phyloP scores from a whole-genome alignment of 1,140 invertebrate species.

The Drosophila bocki region DNA sequence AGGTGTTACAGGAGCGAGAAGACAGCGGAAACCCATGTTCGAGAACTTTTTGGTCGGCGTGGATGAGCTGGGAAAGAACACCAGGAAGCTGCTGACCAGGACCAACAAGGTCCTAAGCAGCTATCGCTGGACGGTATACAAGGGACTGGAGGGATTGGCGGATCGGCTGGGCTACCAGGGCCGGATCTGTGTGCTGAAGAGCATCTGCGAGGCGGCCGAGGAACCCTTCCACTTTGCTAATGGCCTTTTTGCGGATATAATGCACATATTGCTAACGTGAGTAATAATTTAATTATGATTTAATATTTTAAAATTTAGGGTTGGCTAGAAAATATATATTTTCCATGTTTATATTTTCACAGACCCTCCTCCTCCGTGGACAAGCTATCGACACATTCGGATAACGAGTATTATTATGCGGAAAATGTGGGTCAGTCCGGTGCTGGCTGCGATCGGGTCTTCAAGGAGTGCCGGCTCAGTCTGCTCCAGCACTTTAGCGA shows the following conservation, averaged over 20 bases:
- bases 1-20: constrained; percentile 52
- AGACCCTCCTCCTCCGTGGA: constrained; percentile 89
- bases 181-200: constrained; percentile 89
- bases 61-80: constrained; percentile 70
- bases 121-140: constrained; percentile 80
- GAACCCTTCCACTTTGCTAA: constrained; percentile 88
- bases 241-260: constrained; percentile 89
- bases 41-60: constrained; percentile 71
- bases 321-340: too few relatives aligned
- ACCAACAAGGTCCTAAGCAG: constrained; percentile 71
- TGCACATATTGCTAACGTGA: constrained; percentile 90
- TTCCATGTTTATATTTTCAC: too few relatives aligned
- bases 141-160: constrained; percentile 72
- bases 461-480: constrained; percentile 87
- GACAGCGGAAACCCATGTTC: constrained; percentile 61
- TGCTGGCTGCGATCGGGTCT: constrained; percentile 87
- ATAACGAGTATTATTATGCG: constrained; percentile 90
- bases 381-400: constrained; percentile 87
- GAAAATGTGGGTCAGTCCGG: constrained; percentile 87
- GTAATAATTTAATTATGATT: constrained; percentile 40
- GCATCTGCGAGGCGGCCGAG: constrained; percentile 90
- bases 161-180: constrained; percentile 88
- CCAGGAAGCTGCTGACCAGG: constrained; percentile 56
- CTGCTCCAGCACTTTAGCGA: constrained; percentile 70
- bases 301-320: neutral